Base-by-base conservation (phyloP, 2,113 vertebrate species). In the Onychostoma macrolepis region DNA sequence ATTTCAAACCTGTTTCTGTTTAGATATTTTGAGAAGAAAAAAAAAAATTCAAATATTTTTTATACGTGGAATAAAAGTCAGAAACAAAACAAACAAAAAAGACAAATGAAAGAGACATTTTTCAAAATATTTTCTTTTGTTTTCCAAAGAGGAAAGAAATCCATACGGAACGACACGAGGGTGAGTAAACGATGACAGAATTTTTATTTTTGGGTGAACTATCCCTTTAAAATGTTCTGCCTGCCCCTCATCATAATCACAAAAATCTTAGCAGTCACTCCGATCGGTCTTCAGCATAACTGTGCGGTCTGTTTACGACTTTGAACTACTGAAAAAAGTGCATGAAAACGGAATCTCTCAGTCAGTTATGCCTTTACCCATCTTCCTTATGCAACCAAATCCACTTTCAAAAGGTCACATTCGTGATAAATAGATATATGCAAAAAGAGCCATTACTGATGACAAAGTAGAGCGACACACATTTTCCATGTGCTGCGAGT, bases 401-500 rank as follows among this genome's bases (percentile, higher is more conserved):
- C 48, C 15, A 87, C 67, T 72, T 85, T 86, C 43, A 38, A 80
- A 83, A 85, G 80, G 79, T 89, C 88, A 87, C 72, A 80, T 56
- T 83, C 41, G 58, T 76, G 83, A 85, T 79, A 43, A 41, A 88
- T 81, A 76, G 58, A 76, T 83, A 56, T 77, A 83, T 33, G 41
- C 79, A 65, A 83, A 77, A 78, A 79, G 80, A 86, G 69, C 53
- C 80, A 86, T 82, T 80, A 83, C 80, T 84, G 84, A 83, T 74
- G 86, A 86, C 38, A 63, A 84, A 76, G 65, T 79, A 67, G 75
- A 83, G 63, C 85, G 58, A 38, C 53, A 58, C 43, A 28, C 26
- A 80, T 84, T 85, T 87, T 80, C 56, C 53, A 53, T 83, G 87
- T 88, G 26, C 30, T 76, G 36, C 21, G 28, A 63, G 86, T 67